A percentile compares a stretch with the other conserved stretches of the same genome.
These are phyloP conservation scores for Brenthis hecate DNA, from an alignment of 2,888 invertebrate species.

Conservation along the genomic window DNA sequence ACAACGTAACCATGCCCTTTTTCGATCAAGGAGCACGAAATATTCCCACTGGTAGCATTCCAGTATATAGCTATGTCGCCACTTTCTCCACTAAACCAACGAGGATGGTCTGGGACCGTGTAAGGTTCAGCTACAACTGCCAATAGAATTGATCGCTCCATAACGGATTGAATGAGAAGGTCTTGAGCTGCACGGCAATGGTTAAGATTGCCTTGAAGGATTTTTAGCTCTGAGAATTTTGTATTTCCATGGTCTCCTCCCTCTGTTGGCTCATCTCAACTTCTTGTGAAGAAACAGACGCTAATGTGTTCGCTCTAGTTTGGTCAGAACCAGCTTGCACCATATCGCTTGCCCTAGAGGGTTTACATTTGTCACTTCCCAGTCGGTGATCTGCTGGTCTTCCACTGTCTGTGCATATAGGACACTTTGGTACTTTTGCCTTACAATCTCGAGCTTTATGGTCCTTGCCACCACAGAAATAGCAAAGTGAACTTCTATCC, in stretches of 20 bases:
- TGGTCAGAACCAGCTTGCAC: background rate
- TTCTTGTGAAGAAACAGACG: background rate
- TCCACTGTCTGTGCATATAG: constrained; percentile 31
- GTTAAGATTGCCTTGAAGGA: constrained; percentile 30
- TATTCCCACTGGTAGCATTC: background rate
- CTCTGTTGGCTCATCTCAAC: background rate
- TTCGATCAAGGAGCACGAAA: constrained; percentile 9
- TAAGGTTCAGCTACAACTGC: constrained; percentile 41
- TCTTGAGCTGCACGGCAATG: constrained; percentile 30
- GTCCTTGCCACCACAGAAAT: constrained; percentile 26
- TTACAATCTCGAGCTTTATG: constrained; percentile 32
- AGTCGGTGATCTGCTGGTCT: constrained; percentile 27
- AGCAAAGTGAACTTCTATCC: constrained; percentile 34
- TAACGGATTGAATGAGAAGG: constrained; percentile 27
- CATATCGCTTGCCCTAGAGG: background rate
- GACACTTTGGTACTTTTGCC: constrained; percentile 21
- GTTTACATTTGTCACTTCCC: constrained; percentile 14
- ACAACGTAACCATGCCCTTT: constrained; percentile 24
- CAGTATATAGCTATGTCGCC: constrained; percentile 29
- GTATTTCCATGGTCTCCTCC: constrained; percentile 1
- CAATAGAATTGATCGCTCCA: constrained; percentile 27
- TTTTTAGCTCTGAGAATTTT: background rate
- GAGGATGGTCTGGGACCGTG: constrained; percentile 25
- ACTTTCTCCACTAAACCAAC: constrained; percentile 28
- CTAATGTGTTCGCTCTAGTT: background rate